Evolutionary conservation across 2,888 invertebrate species (phyloP).

Genomic region (Ichneumoninae sp.): DNA sequence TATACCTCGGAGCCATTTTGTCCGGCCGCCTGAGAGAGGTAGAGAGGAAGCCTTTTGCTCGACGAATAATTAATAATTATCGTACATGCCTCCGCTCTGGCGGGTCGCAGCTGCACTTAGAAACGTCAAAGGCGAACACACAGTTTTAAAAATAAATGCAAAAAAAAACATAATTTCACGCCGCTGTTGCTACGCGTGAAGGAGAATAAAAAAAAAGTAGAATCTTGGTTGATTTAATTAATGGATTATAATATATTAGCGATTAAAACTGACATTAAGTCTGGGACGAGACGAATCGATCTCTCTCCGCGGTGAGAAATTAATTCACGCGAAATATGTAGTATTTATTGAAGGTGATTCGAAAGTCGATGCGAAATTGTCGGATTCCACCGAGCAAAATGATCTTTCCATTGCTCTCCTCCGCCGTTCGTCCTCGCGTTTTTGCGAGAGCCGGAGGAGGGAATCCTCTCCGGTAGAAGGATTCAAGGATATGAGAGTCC

Average conservation of each 20-base stretch:
- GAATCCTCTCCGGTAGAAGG: conserved; percentile 50
- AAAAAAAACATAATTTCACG: conserved; percentile 21
- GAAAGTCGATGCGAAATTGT: conserved; percentile 57
- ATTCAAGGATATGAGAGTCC: conserved; percentile 63
- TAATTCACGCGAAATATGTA: neutral
- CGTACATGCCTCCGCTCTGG: conserved; percentile 59
- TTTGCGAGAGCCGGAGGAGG: conserved; percentile 26
- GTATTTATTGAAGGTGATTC: conserved; percentile 42
- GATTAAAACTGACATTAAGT: neutral
- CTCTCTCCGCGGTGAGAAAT: conserved; percentile 8
- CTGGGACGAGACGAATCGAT: neutral
- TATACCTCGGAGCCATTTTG: conserved; percentile 34
- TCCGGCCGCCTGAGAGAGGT: conserved; percentile 2
- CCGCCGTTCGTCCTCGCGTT: conserved; percentile 1
- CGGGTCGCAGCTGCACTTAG: conserved; percentile 72
- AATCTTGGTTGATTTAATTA: conserved; percentile 6
- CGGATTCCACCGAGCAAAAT: conserved; percentile 41
- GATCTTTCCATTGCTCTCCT: conserved; percentile 20
- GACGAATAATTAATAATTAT: conserved; percentile 77
- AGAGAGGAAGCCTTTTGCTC: conserved; percentile 31
- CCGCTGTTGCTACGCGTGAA: neutral
- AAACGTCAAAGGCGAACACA: conserved; percentile 20
- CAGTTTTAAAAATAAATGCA: conserved; percentile 8
- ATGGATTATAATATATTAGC: neutral
- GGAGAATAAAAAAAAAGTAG: neutral